These are phyloP conservation scores for Branchellion lobata DNA, from an alignment of 2,888 invertebrate genomes.

Conservation along the genomic window DNA sequence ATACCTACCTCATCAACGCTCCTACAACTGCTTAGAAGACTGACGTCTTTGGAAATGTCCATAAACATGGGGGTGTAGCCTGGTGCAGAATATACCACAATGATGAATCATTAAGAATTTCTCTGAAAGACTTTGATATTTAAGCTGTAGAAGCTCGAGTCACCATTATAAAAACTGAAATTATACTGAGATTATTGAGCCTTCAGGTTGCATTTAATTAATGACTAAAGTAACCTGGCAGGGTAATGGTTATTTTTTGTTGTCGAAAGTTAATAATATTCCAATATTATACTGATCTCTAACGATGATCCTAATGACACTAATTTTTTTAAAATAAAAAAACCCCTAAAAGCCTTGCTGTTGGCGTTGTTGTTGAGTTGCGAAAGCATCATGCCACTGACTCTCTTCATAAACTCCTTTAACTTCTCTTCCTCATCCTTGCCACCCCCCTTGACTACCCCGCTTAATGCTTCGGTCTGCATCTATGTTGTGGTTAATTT, in stretches of 20 bases:
- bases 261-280: too few relatives aligned
- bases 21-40: not conserved
- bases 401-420: not conserved
- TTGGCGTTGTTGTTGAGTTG: not conserved
- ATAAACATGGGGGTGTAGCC: constrained; percentile 2
- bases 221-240: too few relatives aligned
- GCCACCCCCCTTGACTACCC: not conserved
- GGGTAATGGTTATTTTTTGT: too few relatives aligned
- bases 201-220: too few relatives aligned
- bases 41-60: not conserved
- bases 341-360: constrained; percentile 4
- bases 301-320: too few relatives aligned
- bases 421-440: not conserved
- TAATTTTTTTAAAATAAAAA: too few relatives aligned
- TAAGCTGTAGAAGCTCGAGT: too few relatives aligned
- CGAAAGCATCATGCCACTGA: not conserved
- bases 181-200: too few relatives aligned
- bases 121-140: too few relatives aligned
- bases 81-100: not conserved
- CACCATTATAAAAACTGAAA: too few relatives aligned
- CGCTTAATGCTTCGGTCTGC: not conserved
- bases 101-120: too few relatives aligned
- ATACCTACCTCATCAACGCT: not conserved
- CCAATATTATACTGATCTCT: too few relatives aligned
- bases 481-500: not conserved